Evolutionary conservation across 92 coral and sea anemone genomes (phyloP).

Genomic region (Bergia sp.): DNA sequence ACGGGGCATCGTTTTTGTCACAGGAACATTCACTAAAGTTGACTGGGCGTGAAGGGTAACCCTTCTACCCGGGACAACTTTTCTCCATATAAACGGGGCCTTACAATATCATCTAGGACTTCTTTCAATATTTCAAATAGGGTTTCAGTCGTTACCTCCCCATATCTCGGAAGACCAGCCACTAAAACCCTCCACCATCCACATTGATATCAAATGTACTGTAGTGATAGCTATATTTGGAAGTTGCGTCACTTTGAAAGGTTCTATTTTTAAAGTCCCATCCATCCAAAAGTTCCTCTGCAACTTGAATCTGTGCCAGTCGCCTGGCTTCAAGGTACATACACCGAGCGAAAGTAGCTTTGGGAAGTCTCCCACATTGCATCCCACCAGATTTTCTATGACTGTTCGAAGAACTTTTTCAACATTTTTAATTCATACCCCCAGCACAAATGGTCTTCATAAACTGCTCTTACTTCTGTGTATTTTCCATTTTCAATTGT

Average conservation of each 20-base stretch:
- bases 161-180: slow-evolving; percentile 36
- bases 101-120: slow-evolving; percentile 29
- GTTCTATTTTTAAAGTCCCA: slow-evolving; percentile 15
- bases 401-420: slow-evolving; percentile 41
- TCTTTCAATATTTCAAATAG: slow-evolving; percentile 26
- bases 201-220: slow-evolving; percentile 15
- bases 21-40: no score
- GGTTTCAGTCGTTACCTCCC: slow-evolving; percentile 1
- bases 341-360: slow-evolving; percentile 48
- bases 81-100: no score
- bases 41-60: no score
- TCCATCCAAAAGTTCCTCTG: slow-evolving; percentile 30
- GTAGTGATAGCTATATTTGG: slow-evolving; percentile 19
- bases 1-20: no score
- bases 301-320: slow-evolving; percentile 52
- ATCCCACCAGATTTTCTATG: slow-evolving; percentile 37
- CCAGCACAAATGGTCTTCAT: slow-evolving; percentile 51
- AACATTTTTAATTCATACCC: slow-evolving; percentile 52
- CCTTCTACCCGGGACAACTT: no score
- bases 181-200: slow-evolving; percentile 22
- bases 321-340: slow-evolving; percentile 45
- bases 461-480: slow-evolving; percentile 35
- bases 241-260: slow-evolving; percentile 28
- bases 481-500: slow-evolving; percentile 45
- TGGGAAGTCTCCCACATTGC: slow-evolving; percentile 44